Evolutionary conservation across 2,113 vertebrate genomes (phyloP), one percentile per base, ranked within the genome.

Genomic region (Apteryx mantelli): DNA sequence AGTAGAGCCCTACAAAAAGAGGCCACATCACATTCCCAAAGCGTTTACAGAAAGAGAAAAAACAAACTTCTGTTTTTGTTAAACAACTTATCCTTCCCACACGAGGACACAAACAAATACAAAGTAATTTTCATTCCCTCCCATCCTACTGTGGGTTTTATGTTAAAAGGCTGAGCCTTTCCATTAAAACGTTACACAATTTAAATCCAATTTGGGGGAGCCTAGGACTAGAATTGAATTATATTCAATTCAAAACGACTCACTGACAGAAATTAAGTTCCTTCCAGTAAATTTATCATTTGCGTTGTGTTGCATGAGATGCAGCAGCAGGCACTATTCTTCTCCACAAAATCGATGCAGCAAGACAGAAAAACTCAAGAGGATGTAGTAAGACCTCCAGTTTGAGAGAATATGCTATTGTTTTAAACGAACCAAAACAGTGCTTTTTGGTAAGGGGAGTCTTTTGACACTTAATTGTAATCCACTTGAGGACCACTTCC

Each of bases 291-390:
- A 74, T 75, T 14, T 34, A 20, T 8, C 32, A 53, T 64, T 58
- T 68, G 11, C 3, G 61, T 18, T n/a, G 14, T 70, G 68, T 64
- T 64, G 26, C 34, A 58, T 5, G 19, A 58, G 55, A 20, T 52
- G 32, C 60, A 89, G 70, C 30, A 88, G 53, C 13, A 46, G 65
- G 50, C 6, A n/a, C 26, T 70, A 52, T 50, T 85, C 71, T 61
- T 69, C 58, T 66, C 77, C 55, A 71, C 13, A 63, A 82, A 92
- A 79, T 20, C 70, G 82, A 86, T 5, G 12, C 36, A 34, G 66
- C 8, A n/a, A 21, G 12, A 63, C 1, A 8, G 18, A 86, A n/a
- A 42, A 0, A 1, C 17, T 63, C 1, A 3, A 40, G 50, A 26
- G 36, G 36, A 75, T 60, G 8, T 7, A 70, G 36, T 32, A 46